Base-by-base conservation (phyloP, 2,888 invertebrate genomes). In the Eupithecia vulgata region DNA sequence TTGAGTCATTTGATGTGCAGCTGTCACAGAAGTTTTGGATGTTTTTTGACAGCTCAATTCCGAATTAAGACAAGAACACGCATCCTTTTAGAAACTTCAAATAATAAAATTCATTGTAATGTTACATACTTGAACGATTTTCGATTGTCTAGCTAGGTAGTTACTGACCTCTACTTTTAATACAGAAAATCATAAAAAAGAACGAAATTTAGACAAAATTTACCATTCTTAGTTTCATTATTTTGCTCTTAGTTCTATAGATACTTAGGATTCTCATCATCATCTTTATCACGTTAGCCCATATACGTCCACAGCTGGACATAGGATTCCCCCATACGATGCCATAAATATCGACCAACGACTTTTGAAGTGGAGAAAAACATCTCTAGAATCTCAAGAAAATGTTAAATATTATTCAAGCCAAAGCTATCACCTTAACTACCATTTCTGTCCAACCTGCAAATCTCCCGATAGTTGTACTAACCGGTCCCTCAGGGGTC, bases 401-500 rank as follows among this genome's bases (percentile, higher is more conserved):
- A n/a, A n/a, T n/a, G 1, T 48, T 5, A 15, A 17, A 40, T 1
- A 42, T 15, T 8, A 17, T 45, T 17, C 17, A 0, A n/a, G 7
- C n/a, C n/a, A n/a, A n/a, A 45, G 45, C n/a, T 48, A 48, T 8
- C n/a, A 52, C 48, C 21, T 10, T 52, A 21, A 21, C 48, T 21
- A 40, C 57, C 42, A 34, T n/a, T 48, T 21, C 40, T 8, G 52
- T 12, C 52, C 70, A 72, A 65, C 17, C 81, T 85, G 82, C 85
- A 84, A 86, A 87, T 86, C 87, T 52, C 8, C 48, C 84, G 88
- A 74, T 78, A 76, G 75, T 76, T 85, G 84, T 40, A 84, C 84
- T 86, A 91, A 93, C 85, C 87, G 88, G 85, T 86, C 94, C 89
- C 92, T 42, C 30, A 88, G 81, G 91, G 86, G 87, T 88, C 87